A percentile compares a stretch with the other conserved stretches of the same genome.
Evolutionary conservation across 1,140 invertebrate genomes (phyloP).

Genomic region (Penaeus vannamei): DNA sequence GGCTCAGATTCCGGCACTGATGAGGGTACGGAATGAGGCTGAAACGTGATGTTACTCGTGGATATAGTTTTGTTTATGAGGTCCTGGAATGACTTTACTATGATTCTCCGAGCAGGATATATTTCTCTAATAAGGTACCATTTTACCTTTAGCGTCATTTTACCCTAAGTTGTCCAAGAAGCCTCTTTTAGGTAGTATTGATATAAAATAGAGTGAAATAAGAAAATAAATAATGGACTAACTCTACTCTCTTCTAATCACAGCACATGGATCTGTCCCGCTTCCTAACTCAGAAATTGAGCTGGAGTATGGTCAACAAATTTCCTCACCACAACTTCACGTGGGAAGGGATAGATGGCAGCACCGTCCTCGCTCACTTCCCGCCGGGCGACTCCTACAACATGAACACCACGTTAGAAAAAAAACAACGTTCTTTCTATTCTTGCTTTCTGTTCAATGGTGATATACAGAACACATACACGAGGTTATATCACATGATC

Average conservation of each 20-base stretch:
- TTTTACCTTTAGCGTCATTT: no score
- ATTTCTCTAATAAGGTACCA: no score
- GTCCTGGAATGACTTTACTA: no score
- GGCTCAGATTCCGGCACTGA: slow-evolving; percentile 76
- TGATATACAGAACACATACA: not conserved
- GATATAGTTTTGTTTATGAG: no score
- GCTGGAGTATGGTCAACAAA: slow-evolving; percentile 76
- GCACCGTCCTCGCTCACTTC: slow-evolving; percentile 74
- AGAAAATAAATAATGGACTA: no score
- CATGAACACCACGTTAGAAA: slow-evolving; percentile 70
- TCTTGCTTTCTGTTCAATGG: not conserved
- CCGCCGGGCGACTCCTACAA: slow-evolving; percentile 75
- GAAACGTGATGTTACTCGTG: no score
- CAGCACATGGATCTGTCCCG: slow-evolving; percentile 73
- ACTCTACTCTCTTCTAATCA: no score
- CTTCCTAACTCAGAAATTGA: slow-evolving; percentile 76
- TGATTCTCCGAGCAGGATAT: no score
- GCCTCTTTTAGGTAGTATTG: no score
- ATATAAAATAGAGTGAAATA: no score
- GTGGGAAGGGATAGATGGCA: slow-evolving; percentile 76
- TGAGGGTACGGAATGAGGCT: slow-evolving; percentile 69
- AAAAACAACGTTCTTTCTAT: not conserved
- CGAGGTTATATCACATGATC: not conserved
- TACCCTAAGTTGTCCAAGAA: no score
- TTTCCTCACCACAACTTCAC: slow-evolving; percentile 77